Evolutionary conservation across 2,113 vertebrate genomes (phyloP).

Genomic region (Oreochromis niloticus): DNA sequence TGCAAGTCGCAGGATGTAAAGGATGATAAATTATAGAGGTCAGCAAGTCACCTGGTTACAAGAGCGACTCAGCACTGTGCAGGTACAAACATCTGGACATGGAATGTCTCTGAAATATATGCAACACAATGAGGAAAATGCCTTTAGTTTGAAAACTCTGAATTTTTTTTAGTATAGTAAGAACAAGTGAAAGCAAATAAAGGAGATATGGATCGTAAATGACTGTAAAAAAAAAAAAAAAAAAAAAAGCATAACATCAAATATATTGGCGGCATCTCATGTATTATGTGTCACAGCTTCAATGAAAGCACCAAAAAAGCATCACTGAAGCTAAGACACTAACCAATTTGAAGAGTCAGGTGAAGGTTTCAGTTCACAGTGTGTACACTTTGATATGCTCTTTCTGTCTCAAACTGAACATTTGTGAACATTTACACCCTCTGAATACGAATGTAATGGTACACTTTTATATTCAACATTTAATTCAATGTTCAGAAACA

Average conservation of each 20-base stretch:
- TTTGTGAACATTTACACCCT: neutral
- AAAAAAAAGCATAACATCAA: neutral
- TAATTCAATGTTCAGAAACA: neutral
- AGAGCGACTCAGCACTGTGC: slow-evolving; percentile 9
- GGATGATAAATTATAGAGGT: slow-evolving; percentile 43
- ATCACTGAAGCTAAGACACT: neutral
- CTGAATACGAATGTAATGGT: neutral
- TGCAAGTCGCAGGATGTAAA: slow-evolving; percentile 28
- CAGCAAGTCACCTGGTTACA: slow-evolving; percentile 45
- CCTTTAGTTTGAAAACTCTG: neutral
- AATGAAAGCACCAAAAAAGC: neutral
- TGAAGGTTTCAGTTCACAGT: neutral
- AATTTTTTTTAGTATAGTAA: neutral
- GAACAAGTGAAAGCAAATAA: neutral
- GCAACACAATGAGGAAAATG: neutral
- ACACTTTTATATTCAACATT: neutral
- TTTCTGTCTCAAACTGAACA: neutral
- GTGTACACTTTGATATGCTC: neutral
- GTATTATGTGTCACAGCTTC: neutral
- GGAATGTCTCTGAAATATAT: neutral
- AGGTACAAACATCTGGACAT: slow-evolving; percentile 46
- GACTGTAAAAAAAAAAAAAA: neutral
- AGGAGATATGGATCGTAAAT: neutral
- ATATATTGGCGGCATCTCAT: neutral
- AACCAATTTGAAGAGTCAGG: neutral